These are phyloP conservation scores for Drosophila bifasciata DNA, from an alignment of 1,140 invertebrate genomes.

Conservation along the genomic window DNA sequence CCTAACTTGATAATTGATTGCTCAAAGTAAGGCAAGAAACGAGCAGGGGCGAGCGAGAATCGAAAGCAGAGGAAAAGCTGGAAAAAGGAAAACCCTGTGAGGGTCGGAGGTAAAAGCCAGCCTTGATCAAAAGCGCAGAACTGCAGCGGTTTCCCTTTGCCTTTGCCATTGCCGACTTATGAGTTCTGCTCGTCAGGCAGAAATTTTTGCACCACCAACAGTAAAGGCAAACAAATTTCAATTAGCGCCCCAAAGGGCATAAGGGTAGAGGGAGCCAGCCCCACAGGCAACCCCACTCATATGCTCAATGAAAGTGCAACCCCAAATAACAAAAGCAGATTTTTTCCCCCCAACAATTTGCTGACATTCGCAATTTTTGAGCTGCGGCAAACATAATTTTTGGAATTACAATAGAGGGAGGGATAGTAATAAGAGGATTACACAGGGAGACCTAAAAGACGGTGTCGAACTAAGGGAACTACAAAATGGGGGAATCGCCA, in stretches of 20 bases:
- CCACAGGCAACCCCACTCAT: constrained; percentile 31
- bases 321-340: constrained; percentile 15
- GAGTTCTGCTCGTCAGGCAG: constrained; percentile 26
- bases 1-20: constrained; percentile 63
- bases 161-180: too few species aligned
- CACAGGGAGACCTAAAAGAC: too few species aligned
- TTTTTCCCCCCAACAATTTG: constrained; percentile 19
- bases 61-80: not conserved
- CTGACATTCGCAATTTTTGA: constrained; percentile 54
- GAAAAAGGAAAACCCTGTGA: too few species aligned
- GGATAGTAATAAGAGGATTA: not conserved
- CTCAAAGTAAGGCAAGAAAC: constrained; percentile 45
- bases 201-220: constrained; percentile 26
- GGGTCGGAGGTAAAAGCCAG: not conserved
- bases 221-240: constrained; percentile 54
- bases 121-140: constrained; percentile 25
- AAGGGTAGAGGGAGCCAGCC: not conserved
- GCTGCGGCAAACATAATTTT: constrained; percentile 29
- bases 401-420: not conserved
- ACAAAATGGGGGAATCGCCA: too few species aligned
- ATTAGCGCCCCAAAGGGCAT: constrained; percentile 36
- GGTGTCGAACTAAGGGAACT: too few species aligned
- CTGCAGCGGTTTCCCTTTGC: constrained; percentile 6
- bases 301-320: constrained; percentile 42
- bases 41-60: not conserved